Base-by-base conservation (phyloP, 2,888 invertebrate species). In the Spodoptera exigua region DNA sequence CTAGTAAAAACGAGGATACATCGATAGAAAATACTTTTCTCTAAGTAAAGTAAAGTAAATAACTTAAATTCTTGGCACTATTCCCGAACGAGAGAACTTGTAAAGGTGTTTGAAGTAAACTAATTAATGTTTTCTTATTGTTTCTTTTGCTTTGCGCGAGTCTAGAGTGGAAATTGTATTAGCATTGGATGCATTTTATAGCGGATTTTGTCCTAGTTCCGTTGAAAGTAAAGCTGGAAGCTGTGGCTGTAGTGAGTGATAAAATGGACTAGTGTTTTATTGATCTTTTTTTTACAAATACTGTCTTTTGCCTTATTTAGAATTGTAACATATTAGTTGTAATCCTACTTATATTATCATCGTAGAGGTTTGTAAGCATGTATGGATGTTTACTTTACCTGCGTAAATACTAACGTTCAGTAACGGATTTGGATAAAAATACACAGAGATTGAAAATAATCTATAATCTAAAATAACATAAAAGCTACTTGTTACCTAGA, bases 81-180 rank as follows among this genome's bases (percentile, higher is more conserved):
- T 69, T 37, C 17, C 21, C 40, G 34, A 49, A 51, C 39, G 44
- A 53, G 40, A 2, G n/a, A 69, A 13, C 47, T 44, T 61, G 39
- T 40, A 13, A 39, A 65, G 14, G 44, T 65, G 44, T 48, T 53
- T 48, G 47, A 5, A 48, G 44, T 69, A 48, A 65, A 69, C 53
- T 62, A 53, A 61, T 69, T 65, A 69, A 14, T 37, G 32, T 53
- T 44, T 63, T 63, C 34, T 63, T 60, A 65, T 53, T 65, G 53
- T 65, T 65, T 65, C 36, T 36, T 61, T 44, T 48, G 52, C 52
- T 53, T 53, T 32, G 7, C 2, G 1, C n/a, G 14, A 17, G 14
- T 36, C 16, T 34, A 10, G 2, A 68, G 39, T 48, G 46, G n/a
- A 48, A 61, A 61, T 61, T 14, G 13, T 40, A n/a, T 70, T 65